A percentile compares a stretch with the other conserved stretches of the same genome.
phyloP scores from a whole-genome alignment of 2,797 vertebrate genomes.

The Cygnus olor region DNA sequence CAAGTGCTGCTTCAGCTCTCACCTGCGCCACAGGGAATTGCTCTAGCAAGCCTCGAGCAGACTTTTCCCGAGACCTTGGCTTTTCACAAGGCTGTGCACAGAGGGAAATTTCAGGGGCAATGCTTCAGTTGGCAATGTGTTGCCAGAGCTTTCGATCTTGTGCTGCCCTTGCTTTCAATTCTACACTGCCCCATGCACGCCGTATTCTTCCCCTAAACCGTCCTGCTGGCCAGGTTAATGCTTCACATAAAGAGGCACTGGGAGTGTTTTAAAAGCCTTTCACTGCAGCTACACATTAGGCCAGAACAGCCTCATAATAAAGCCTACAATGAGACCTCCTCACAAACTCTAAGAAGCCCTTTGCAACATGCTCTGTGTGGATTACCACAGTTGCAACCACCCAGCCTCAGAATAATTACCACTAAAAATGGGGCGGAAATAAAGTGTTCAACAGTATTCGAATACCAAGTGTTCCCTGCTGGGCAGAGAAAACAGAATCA shows the following conservation, averaged over 20 bases:
- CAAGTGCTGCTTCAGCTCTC: background rate
- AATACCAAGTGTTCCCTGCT: constrained; percentile 52
- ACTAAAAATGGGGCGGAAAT: constrained; percentile 58
- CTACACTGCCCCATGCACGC: background rate
- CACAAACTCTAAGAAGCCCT: constrained; percentile 44
- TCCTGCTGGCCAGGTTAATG: constrained; percentile 46
- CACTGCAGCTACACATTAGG: constrained; percentile 36
- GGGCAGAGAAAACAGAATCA: constrained; percentile 50
- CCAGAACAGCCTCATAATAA: constrained; percentile 50
- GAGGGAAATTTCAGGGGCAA: constrained; percentile 24
- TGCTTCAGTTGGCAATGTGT: background rate
- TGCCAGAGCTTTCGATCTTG: constrained; percentile 26
- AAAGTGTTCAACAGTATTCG: constrained; percentile 42
- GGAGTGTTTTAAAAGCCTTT: constrained; percentile 64
- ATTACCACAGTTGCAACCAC: constrained; percentile 55
- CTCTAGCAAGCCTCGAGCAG: background rate
- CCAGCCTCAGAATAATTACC: constrained; percentile 63
- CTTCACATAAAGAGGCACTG: constrained; percentile 41
- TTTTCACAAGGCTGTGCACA: background rate
- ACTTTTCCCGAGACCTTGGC: background rate
- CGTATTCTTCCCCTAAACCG: constrained; percentile 25
- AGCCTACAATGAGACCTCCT: constrained; percentile 36
- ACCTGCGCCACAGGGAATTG: background rate
- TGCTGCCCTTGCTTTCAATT: background rate
- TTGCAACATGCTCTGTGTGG: constrained; percentile 39